Evolutionary conservation across 2,888 invertebrate genomes (phyloP), one percentile per base, ranked within the genome.

Genomic region (Chrysolina americana): DNA sequence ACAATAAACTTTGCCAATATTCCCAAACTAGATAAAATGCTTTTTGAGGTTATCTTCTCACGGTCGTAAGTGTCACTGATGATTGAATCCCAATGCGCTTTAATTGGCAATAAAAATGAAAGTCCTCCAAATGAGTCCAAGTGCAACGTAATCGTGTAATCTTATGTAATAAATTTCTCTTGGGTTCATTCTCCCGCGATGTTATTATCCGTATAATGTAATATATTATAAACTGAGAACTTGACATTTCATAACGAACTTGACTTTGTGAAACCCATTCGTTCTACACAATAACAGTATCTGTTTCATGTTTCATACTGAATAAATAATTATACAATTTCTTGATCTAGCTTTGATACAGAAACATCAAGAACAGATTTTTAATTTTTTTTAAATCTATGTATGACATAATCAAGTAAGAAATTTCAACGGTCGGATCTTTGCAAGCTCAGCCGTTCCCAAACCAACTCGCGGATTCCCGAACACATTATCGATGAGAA

Each of bases 1-100:
- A n/a, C n/a, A 59, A 59, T 59, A 59, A 59, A 59, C 23, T 59
- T 9, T 6, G 13, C 28, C 10, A 15, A 28, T 36, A 28, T 59
- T 59, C 9, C 59, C n/a, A 59, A 59, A 59, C 59, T 59, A 59
- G 59, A 28, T 59, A 59, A 59, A 59, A 59, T 15, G 9, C 28
- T 28, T 59, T 59, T 28, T 23, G 53, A 13, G 21, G 19, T 13
- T 19, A 53, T 59, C 23, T 59, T 36, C n/a, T 15, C 13, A 15
- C 13, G 19, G 19, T 21, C 19, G 59, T 59, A 59, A 59, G 28
- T 59, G 59, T 0, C 59, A 28, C 23, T n/a, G 15, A 59, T 59
- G 28, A 17, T n/a, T 59, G 59, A 59, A 53, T 21, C 21, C 21
- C 13, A 53, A 21, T 53, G 53, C 53, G 23, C 53, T 53, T 53